phyloP scores from a whole-genome alignment of 2,888 invertebrate genomes.

The Heliothis peltigera region DNA sequence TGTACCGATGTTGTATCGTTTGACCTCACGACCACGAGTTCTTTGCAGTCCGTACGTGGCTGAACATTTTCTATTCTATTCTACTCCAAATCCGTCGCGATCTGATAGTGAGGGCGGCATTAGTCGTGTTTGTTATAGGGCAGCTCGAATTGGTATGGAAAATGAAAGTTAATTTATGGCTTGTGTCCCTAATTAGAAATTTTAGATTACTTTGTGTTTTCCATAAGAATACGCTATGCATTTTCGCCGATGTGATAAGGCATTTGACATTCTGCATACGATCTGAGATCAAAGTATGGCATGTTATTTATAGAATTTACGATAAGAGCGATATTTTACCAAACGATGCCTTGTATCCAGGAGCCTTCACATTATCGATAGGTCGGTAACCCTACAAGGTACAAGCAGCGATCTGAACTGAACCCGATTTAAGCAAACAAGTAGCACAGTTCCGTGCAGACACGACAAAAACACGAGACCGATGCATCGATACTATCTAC shows the following conservation, averaged over 20 bases:
- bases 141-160: slow-evolving; percentile 5
- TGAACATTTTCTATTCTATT: slow-evolving; percentile 75
- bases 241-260: background rate
- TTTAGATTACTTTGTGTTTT: slow-evolving; percentile 17
- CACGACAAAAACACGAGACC: slow-evolving; percentile 52
- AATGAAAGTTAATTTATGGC: slow-evolving; percentile 52
- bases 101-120: slow-evolving; percentile 56
- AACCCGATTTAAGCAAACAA: slow-evolving; percentile 47
- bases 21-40: slow-evolving; percentile 76
- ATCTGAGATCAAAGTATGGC: background rate
- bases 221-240: slow-evolving; percentile 11
- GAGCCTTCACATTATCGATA: background rate
- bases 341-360: background rate
- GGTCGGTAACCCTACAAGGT: slow-evolving; percentile 40
- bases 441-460: slow-evolving; percentile 47
- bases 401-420: slow-evolving; percentile 24
- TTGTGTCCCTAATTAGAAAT: slow-evolving; percentile 33
- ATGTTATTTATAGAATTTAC: background rate
- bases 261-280: background rate
- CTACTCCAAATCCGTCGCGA: slow-evolving; percentile 64
- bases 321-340: background rate
- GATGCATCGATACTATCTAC: slow-evolving; percentile 55
- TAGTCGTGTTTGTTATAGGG: slow-evolving; percentile 37
- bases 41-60: slow-evolving; percentile 66
- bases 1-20: slow-evolving; percentile 71